Base-by-base conservation (phyloP, 2,113 vertebrate species). In the Serilophus lunatus region DNA sequence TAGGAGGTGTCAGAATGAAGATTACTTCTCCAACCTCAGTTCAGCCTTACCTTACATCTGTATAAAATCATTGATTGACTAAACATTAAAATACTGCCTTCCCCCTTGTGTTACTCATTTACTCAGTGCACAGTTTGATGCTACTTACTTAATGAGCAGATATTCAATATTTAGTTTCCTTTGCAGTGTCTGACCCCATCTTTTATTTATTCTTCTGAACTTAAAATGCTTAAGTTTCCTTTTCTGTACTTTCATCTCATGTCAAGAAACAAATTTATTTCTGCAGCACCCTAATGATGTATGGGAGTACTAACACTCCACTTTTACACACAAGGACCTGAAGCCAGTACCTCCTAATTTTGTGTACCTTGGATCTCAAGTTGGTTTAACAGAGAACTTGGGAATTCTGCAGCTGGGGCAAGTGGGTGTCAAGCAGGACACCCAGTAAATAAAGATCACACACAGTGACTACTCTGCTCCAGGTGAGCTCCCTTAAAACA, bases 131-230 rank as follows among this genome's bases (percentile, higher is more conserved):
- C 53, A 78, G 83, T 64, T 42, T 92, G 83, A 93, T 78, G 51
- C 64, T 54, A 77, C 50, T 92, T 76, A 80, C 77, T 83, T 83
- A 80, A 38, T 53, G 50, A 78, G 35, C 66, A 93, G 72, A 54
- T 94, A 86, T 66, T 93, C 89, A 92, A 59, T 66, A 74, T 83
- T 92, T 57, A 50, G 47, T 66, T 92, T 81, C 74, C 69, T 78
- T 74, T 75, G 77, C 69, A 68, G 38, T 38, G 42, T 59, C 77
- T 92, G 77, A 86, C 77, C 38, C 60, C 64, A 88, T 83, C 45
- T 85, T 81, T 96, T 93, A 93, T 84, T 93, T 92, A 88, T 81
- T 83, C 66, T 90, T 92, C 83, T 35, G 69, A 90, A 93, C 54
- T 79, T 80, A 82, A 95, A 94, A 94, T 51, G 49, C 72, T 63